Evolutionary conservation across 2,113 vertebrate genomes (phyloP).

Genomic region (Corythornis vintsioides): DNA sequence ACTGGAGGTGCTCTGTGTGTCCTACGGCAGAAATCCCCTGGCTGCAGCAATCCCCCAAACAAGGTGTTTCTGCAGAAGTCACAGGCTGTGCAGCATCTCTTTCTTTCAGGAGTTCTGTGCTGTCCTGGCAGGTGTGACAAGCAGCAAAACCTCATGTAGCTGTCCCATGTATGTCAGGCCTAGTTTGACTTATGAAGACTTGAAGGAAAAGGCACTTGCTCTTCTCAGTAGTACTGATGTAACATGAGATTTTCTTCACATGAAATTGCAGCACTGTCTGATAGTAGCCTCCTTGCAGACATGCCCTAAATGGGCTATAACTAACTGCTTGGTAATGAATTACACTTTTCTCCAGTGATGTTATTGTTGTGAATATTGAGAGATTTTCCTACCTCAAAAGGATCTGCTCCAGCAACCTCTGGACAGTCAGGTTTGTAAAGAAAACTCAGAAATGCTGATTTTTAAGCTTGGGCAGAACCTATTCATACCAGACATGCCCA

Average conservation of each 20-base stretch:
- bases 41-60: background rate
- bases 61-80: background rate
- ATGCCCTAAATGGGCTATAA: background rate
- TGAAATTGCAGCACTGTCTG: background rate
- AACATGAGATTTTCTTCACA: background rate
- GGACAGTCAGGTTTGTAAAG: background rate
- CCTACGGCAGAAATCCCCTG: background rate
- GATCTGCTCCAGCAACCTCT: background rate
- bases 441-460: background rate
- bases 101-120: background rate
- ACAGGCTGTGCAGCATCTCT: background rate
- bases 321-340: background rate
- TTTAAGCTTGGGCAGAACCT: background rate
- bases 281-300: background rate
- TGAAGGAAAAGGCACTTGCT: background rate
- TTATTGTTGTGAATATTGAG: background rate
- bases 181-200: background rate
- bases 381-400: background rate
- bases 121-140: background rate
- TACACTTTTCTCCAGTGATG: background rate
- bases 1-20: rapidly evolving
- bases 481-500: rapidly evolving
- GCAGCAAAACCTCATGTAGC: background rate
- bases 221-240: background rate
- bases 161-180: background rate